A percentile compares a stretch with the other conserved stretches of the same genome.
These are phyloP conservation scores for Hiodon tergisus DNA, from an alignment of 2,113 vertebrate genomes.

Conservation along the genomic window DNA sequence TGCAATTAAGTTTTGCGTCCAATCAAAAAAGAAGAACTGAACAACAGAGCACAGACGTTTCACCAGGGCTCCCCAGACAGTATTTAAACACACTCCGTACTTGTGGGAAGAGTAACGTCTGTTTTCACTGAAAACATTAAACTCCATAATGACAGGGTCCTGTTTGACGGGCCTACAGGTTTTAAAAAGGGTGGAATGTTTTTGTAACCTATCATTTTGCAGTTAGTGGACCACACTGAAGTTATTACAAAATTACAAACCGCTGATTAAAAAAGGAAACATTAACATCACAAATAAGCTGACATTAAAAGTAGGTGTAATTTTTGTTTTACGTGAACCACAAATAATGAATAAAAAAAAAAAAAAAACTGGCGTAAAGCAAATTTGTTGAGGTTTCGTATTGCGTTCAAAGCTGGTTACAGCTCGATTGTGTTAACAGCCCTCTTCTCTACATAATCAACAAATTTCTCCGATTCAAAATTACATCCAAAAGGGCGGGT, in stretches of 20 bases:
- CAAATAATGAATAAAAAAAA: neutral
- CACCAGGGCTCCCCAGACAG: neutral
- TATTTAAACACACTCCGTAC: neutral
- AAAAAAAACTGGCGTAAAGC: neutral
- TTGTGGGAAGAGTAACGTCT: neutral
- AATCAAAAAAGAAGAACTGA: neutral
- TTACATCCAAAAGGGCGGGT: neutral
- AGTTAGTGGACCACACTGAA: constrained; percentile 18
- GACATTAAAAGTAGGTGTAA: constrained; percentile 10
- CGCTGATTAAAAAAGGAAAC: constrained; percentile 19
- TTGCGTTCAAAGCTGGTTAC: neutral
- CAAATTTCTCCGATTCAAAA: neutral
- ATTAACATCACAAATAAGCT: constrained; percentile 8
- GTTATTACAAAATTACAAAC: constrained; percentile 16
- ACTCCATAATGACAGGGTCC: constrained; percentile 24
- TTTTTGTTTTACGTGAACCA: neutral
- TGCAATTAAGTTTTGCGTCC: neutral
- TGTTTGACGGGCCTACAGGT: neutral
- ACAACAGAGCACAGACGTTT: neutral
- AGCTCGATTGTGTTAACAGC: neutral
- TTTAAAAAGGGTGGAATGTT: constrained; percentile 12
- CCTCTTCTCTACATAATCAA: neutral
- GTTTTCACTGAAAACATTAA: constrained; percentile 15
- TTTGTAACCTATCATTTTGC: constrained; percentile 16
- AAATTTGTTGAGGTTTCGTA: neutral